Percentiles rank a stretch among this genome's conserved stretches.
Evolutionary conservation across 2,113 vertebrate genomes (phyloP).

Genomic region (Myocastor coypus): DNA sequence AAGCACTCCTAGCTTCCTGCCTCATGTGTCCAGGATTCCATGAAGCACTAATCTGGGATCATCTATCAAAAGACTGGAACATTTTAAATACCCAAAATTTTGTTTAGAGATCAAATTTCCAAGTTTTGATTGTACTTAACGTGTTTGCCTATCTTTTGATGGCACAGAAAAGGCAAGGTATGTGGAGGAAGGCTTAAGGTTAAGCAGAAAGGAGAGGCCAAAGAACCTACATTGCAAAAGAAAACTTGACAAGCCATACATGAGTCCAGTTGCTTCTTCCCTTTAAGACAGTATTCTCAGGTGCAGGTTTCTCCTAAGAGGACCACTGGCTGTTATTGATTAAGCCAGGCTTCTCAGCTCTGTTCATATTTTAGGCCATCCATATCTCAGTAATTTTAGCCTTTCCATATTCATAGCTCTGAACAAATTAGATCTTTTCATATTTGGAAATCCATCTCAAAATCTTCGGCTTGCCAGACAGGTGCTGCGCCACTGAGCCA

Average conservation of each 20-base stretch:
- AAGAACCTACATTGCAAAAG: background rate
- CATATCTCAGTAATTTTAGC: background rate
- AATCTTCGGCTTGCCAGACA: too few species aligned
- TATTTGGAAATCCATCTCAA: too few species aligned
- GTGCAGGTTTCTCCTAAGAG: background rate
- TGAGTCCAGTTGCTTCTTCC: background rate
- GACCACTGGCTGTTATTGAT: background rate
- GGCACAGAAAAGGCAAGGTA: background rate
- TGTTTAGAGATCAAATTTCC: slow-evolving; percentile 56
- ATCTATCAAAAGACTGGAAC: slow-evolving; percentile 63
- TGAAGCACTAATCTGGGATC: slow-evolving; percentile 39
- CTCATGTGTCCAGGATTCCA: slow-evolving; percentile 44
- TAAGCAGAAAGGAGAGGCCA: background rate
- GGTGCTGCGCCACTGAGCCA: too few species aligned
- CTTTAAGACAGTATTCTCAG: background rate
- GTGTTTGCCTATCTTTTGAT: background rate
- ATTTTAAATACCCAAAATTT: slow-evolving; percentile 65
- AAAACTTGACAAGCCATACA: background rate
- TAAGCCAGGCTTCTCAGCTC: background rate
- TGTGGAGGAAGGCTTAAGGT: background rate
- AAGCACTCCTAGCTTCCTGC: slow-evolving; percentile 31
- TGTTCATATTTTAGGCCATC: background rate
- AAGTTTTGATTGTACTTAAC: slow-evolving; percentile 67
- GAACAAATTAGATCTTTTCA: too few species aligned
- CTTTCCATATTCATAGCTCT: background rate